Base-by-base conservation (phyloP, 2,113 vertebrate genomes). In the Recurvirostra avosetta region DNA sequence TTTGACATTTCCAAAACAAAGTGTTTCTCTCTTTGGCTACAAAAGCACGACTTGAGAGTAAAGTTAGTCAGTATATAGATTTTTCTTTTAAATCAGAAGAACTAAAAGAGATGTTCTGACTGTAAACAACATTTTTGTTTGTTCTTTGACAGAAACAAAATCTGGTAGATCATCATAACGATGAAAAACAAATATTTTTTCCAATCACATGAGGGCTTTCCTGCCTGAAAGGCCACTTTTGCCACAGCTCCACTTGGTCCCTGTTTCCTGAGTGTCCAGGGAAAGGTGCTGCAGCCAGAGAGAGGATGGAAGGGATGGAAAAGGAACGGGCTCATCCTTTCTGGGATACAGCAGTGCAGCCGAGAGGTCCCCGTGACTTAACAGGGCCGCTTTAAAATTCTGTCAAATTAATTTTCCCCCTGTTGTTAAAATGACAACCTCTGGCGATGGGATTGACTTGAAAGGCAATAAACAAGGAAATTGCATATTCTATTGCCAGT, bases 391-490 rank as follows among this genome's bases (percentile, higher is more conserved):
- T 86, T 78, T 50, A 66, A 76, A 86, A 79, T 65, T 62, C 77
- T 52, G 30, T 47, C 61, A 70, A 76, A 89, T 94, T 80, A 90
- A 88, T 97, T 95, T 92, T 92, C 74, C 88, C 77, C 59, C 53
- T 27, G 29, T 82, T 93, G 80, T 78, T 92, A 49, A 90, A 82
- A 77, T 68, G 85, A 83, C 71, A 95, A 80, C 81, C 93, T 88
- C 93, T 92, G 90, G 92, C 50, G 2, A 88, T n/a, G 88, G 87
- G 68, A 36, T 84, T 52, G 91, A 43, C 41, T 92, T 29, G 91
- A 78, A 72, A 95, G 87, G 86, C 85, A 92, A 88, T 90, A 93
- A 93, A 95, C 91, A 93, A 63, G 67, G 61, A 62, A 94, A 95
- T 77, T 41, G 75, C 62, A 52, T 63, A 76, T 96, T 97, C 81